These are phyloP conservation scores for Pachycephus smyrnensis DNA, from an alignment of 2,888 invertebrate genomes.

Conservation along the genomic window DNA sequence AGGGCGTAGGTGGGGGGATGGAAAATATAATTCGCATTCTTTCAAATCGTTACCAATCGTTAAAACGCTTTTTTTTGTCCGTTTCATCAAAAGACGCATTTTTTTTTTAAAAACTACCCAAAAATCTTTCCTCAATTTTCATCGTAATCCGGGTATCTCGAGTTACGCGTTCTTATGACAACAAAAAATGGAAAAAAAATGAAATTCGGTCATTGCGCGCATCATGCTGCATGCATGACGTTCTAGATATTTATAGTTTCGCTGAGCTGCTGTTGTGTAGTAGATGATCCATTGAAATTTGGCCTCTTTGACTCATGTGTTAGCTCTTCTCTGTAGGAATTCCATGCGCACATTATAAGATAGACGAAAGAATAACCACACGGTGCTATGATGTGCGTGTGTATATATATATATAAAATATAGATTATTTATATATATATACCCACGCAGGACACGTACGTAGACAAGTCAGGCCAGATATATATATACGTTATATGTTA, in stretches of 20 bases:
- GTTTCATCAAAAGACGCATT: neutral
- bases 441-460: constrained; percentile 21
- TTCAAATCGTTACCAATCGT: neutral
- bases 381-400: neutral
- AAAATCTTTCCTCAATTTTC: too few relatives aligned
- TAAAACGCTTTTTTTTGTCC: neutral
- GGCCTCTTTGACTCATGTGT: constrained; percentile 25
- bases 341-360: constrained; percentile 39
- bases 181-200: neutral
- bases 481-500: neutral
- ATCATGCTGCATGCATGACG: constrained; percentile 47
- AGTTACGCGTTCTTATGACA: neutral
- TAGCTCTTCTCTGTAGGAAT: constrained; percentile 26
- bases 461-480: too few relatives aligned
- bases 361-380: constrained; percentile 11
- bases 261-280: constrained; percentile 54
- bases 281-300: constrained; percentile 49
- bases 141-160: neutral
- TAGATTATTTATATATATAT: constrained; percentile 22
- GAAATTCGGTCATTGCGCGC: neutral
- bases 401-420: constrained; percentile 16
- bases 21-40: neutral
- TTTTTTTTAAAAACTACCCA: too few relatives aligned
- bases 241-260: constrained; percentile 40
- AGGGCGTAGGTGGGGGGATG: neutral